Evolutionary conservation across 2,888 invertebrate species (phyloP), one percentile per base, ranked within the genome.

Genomic region (Hemistola chrysoprasaria): DNA sequence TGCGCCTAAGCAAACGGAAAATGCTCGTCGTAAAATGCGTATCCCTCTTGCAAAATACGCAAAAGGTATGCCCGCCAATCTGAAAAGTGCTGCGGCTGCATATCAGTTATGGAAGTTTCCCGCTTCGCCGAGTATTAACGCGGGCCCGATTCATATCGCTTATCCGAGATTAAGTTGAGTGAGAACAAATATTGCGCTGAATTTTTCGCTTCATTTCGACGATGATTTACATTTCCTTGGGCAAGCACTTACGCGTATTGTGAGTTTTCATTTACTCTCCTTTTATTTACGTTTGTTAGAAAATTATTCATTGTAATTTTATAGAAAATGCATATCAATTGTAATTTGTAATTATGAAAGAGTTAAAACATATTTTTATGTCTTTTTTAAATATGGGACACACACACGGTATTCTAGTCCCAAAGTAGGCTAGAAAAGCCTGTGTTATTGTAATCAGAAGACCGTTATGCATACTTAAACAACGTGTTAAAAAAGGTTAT

Each of bases 151-250:
- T 49, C 51, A 47, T 49, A 54, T 54, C 51, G 48, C 53, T 48
- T 49, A 54, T 37, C 49, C 41, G 29, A 51, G 54, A 54, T 54
- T 54, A 51, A 47, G 51, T 45, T 49, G 47, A 51, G 51, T 51
- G 45, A 49, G 51, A 51, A 51, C 54, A 54, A 54, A 54, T 54
- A 54, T 49, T 51, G 44, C 47, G 35, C 35, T 40, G 43, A 36
- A 43, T 43, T 51, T 51, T 54, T 54, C 48, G 49, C 44, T 47
- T 45, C 51, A 45, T 36, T 43, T 46, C 46, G 28, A 36, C 50
- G 42, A 31, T 28, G 34, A 49, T 54, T 54, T 54, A 51, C 45
- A 49, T 50, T 53, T 49, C 42, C 38, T 47, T 43, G 37, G 36
- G 44, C 42, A 50, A 53, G 55, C 53, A 42, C 45, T 53, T 52